Base-by-base conservation (phyloP, 92 coral and sea anemone species). In the Galaxea fascicularis region DNA sequence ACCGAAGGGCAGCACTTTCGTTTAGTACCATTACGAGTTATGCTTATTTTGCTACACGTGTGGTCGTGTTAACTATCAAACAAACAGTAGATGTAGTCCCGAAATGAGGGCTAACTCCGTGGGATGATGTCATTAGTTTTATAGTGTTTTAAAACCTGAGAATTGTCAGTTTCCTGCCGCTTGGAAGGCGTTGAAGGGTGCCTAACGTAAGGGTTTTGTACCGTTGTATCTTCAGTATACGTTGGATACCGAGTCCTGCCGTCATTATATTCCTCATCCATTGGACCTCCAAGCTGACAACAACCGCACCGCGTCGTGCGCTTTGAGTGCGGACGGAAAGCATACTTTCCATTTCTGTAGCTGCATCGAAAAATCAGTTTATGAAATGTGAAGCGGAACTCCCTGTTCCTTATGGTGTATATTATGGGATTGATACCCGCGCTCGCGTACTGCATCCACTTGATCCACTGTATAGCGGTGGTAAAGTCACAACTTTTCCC, bases 351-450 rank as follows among this genome's bases (percentile, higher is more conserved):
- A 59, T 90, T 94, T 54, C 98, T 83, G 77, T 86, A 49, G 56
- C 62, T 66, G 81, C 98, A 94, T 18, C 95, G 93, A 77, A 92
- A 94, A 26, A 94, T 64, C 57, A 94, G 68, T 78, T 89, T 80
- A 65, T 94, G 98, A 35, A 94, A 94, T 11, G 94, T 87, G 72
- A 86, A 92, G 24, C 98, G 90, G 53, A 94, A 94, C 71, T 94
- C 98, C 24, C 92, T 92, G 65, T 94, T 94, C 79, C 98, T 82
- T 14, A 94, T 68, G 10, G 98, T 94, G 86, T 94, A 94, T 24
- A 94, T 89, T 14, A 94, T 72, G 4, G 98, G 98, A 57, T 94
- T 94, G 18, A 94, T 77, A 31, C 95, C 92, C 7, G 98, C 82
- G 30, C 89, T 82, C 5, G 91, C 90, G 73, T 94, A 94, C 56